phyloP scores from a whole-genome alignment of 2,113 vertebrate genomes.

The Neolamprologus kungweensis region DNA sequence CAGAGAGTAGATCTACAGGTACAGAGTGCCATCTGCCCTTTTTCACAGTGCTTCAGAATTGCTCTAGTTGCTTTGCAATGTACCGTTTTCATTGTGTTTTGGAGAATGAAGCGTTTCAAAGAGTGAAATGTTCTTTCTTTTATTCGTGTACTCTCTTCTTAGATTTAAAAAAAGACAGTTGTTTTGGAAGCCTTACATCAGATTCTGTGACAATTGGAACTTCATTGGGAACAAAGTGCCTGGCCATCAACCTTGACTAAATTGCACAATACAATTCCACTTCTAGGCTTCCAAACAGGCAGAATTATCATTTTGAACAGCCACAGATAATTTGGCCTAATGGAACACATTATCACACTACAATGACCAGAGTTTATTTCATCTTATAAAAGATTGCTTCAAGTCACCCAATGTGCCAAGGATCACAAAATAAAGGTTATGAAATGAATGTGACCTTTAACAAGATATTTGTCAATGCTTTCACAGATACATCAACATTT shows the following conservation, averaged over 20 bases:
- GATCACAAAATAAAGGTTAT: background rate
- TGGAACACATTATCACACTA: background rate
- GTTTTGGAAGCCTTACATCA: background rate
- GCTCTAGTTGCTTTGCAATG: background rate
- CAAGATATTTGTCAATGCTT: constrained; percentile 11
- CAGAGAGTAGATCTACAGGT: background rate
- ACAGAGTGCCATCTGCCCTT: background rate
- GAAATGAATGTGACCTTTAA: constrained; percentile 25
- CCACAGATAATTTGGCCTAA: background rate
- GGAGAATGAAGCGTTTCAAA: background rate
- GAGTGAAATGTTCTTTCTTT: background rate
- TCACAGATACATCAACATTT: constrained; percentile 23
- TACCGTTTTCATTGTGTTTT: background rate
- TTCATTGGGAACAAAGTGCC: background rate
- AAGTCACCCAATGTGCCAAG: background rate
- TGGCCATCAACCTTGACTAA: background rate
- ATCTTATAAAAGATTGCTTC: background rate
- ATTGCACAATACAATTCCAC: background rate
- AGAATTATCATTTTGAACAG: background rate
- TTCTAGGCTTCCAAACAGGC: background rate
- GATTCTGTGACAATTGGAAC: background rate
- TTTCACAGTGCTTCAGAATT: background rate
- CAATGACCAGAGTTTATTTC: background rate
- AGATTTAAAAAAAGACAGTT: background rate
- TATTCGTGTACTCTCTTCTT: background rate